Percentiles rank a stretch among this genome's conserved stretches.
Evolutionary conservation across 2,797 vertebrate species (phyloP).

Genomic region (Sebastes paucispinis): DNA sequence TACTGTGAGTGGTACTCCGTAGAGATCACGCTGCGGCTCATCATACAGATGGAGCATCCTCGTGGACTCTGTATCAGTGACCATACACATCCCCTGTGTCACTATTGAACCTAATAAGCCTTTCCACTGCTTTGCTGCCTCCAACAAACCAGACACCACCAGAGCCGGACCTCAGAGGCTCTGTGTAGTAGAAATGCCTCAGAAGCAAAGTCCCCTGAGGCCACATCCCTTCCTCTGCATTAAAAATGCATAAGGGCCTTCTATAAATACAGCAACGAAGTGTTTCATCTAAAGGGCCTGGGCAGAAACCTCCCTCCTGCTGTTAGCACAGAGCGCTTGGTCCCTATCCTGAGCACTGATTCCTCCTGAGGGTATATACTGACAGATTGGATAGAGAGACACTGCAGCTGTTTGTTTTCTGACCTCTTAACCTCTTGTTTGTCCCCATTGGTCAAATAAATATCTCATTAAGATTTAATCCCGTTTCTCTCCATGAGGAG

Average conservation of each 20-base stretch:
- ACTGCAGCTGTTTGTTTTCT: constrained; percentile 29
- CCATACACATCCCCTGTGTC: neutral
- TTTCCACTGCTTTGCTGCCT: constrained; percentile 7
- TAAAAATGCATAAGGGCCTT: constrained; percentile 78
- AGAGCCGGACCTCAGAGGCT: constrained; percentile 45
- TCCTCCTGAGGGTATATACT: constrained; percentile 9
- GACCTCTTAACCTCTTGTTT: constrained; percentile 1
- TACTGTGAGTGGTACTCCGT: neutral
- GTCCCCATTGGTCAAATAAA: constrained; percentile 9
- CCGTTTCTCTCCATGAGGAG: neutral
- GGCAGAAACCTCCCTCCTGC: constrained; percentile 57
- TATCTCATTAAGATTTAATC: neutral
- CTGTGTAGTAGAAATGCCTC: constrained; percentile 50
- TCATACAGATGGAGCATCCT: neutral
- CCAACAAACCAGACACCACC: constrained; percentile 45
- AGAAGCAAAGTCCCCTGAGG: constrained; percentile 63
- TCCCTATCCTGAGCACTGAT: constrained; percentile 7
- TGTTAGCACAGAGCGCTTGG: constrained; percentile 20
- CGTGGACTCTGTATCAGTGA: constrained; percentile 2
- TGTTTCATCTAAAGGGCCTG: constrained; percentile 78
- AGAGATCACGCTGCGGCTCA: neutral
- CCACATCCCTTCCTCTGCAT: constrained; percentile 72
- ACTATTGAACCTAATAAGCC: neutral
- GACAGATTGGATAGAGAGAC: constrained; percentile 2
- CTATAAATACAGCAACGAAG: constrained; percentile 82